Base-by-base conservation (phyloP, 2,113 vertebrate genomes). In the Percina caprodes region DNA sequence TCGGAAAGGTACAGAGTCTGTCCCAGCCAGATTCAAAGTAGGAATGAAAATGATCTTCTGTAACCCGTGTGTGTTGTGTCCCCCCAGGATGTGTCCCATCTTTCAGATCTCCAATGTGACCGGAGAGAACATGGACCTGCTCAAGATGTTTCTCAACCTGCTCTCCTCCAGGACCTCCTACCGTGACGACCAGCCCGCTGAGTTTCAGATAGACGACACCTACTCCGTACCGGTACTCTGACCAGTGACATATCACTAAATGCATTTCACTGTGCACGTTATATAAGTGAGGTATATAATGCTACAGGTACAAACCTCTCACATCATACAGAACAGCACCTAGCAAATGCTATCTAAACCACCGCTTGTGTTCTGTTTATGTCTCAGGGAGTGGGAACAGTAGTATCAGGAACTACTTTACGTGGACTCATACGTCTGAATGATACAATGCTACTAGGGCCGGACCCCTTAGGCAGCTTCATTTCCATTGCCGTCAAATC, bases 31-130 rank as follows among this genome's bases (percentile, higher is more conserved):
- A 56, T 68, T 55, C 26, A 21, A 4, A 56, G 4, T 55, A 0
- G 52, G 59, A 35, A 4, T 33, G 3, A 0, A 15, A 45, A 21
- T 52, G 0, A 16, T 52, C 23, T 14, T 18, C 18, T 67, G 14
- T 80, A 35, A 84, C 14, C 7, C 42, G 2, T 19, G 23, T 70
- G 19, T 69, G 16, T n/a, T 68, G 1, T 77, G 4, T 26, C 42
- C 0, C 48, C n/a, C 39, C 75, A 99, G 98, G 95, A 98, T 99
- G 97, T 99, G 98, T 90, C 98, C 98, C 0, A 99, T 99, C 91
- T 99, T 99, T 95, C 98, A 99, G 95, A 98, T 99, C 92, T 99
- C 98, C 69, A 99, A 99, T 19, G 98, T 99, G 56, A 97, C 96
- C 0, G 98, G 98, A 23, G 98, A 99, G 93, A 99, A 99, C 92